Evolutionary conservation across 2,888 invertebrate species (phyloP).

Genomic region (Caenorhabditis sp.): DNA sequence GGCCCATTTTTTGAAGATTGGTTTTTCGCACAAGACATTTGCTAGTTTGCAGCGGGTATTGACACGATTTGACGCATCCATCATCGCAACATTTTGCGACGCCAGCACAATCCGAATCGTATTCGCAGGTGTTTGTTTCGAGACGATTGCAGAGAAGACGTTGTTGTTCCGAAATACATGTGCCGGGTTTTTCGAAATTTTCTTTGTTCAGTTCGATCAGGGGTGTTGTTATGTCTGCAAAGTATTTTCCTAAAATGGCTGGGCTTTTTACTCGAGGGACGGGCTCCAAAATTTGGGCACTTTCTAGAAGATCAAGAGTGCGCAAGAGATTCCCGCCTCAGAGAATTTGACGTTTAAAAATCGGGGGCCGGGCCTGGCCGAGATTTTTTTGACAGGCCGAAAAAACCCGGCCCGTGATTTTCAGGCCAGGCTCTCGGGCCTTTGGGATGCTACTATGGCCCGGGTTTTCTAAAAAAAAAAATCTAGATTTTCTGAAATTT

Average conservation of each 20-base stretch:
- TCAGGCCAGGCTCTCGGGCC: too few species aligned
- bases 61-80: conserved; percentile 58
- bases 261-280: too few species aligned
- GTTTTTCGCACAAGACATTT: conserved; percentile 61
- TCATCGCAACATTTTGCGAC: conserved; percentile 67
- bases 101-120: conserved; percentile 61
- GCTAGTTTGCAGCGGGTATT: conserved; percentile 53
- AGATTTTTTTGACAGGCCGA: too few species aligned
- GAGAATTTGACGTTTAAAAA: too few species aligned
- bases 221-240: conserved; percentile 21
- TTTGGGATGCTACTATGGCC: too few species aligned
- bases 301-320: too few species aligned
- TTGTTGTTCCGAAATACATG: conserved; percentile 29
- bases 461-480: too few species aligned
- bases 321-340: too few species aligned
- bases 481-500: too few species aligned
- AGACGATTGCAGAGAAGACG: conserved; percentile 32
- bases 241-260: neutral
- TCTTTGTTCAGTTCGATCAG: conserved; percentile 27
- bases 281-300: too few species aligned
- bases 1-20: conserved; percentile 55
- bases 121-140: conserved; percentile 49
- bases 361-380: too few species aligned
- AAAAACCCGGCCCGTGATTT: too few species aligned
- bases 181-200: conserved; percentile 32